Conservation (phyloP, 2,797 vertebrate genomes). For the Poeciliopsis gracilis region DNA sequence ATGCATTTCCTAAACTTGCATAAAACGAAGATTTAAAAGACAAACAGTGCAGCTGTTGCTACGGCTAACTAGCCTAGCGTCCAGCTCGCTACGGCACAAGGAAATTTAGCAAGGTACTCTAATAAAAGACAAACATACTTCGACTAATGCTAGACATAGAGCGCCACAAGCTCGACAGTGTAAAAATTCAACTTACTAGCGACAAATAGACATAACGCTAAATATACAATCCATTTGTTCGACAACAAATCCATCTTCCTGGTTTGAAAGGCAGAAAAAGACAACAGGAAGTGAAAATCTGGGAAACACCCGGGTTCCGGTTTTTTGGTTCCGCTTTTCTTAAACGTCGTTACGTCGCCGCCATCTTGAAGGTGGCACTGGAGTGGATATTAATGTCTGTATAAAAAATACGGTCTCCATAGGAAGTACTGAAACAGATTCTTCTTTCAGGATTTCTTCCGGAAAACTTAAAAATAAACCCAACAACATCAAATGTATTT, state of each 20-base stretch:
- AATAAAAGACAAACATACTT: conserved; percentile 4
- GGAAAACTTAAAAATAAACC: not conserved
- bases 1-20: conserved; percentile 5
- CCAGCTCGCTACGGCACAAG: conserved; percentile 60
- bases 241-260: conserved; percentile 81
- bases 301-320: conserved; percentile 61
- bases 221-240: conserved; percentile 55
- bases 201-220: conserved; percentile 59
- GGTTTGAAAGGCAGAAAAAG: conserved; percentile 67
- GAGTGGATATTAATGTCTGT: too few relatives aligned
- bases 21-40: conserved; percentile 1
- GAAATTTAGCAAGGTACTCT: conserved; percentile 31
- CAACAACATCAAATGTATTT: not conserved
- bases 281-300: conserved; percentile 66
- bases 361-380: too few relatives aligned
- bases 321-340: conserved; percentile 50
- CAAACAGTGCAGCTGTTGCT: conserved; percentile 21
- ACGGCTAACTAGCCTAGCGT: conserved; percentile 62
- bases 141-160: not conserved
- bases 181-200: conserved; percentile 54
- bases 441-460: not conserved
- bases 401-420: not conserved
- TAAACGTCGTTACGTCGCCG: too few relatives aligned
- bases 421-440: not conserved
- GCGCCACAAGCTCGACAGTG: accelerated